These are phyloP conservation scores for Amphiprion ocellaris DNA, from an alignment of 2,113 vertebrate genomes.

Conservation along the genomic window DNA sequence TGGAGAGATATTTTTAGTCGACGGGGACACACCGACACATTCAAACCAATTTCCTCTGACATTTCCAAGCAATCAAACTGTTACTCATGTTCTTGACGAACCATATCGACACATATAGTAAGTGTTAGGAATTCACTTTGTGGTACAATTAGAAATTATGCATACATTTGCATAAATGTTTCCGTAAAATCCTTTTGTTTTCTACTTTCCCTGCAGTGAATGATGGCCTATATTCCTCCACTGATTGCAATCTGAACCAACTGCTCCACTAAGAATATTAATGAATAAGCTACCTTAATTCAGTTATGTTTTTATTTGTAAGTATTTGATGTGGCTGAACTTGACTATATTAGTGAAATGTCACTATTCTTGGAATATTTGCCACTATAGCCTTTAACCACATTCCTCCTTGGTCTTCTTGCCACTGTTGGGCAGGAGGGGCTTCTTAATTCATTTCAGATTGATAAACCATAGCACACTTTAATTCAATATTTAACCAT, in stretches of 20 bases:
- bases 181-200: conserved; percentile 70
- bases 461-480: not conserved
- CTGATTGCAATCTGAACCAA: conserved; percentile 66
- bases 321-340: conserved; percentile 10
- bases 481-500: conserved; percentile 27
- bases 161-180: conserved; percentile 79
- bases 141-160: conserved; percentile 62
- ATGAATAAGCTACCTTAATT: conserved; percentile 29
- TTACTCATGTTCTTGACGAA: conserved; percentile 47
- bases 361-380: conserved; percentile 48
- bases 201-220: conserved; percentile 71
- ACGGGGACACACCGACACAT: conserved; percentile 8
- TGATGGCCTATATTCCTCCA: conserved; percentile 67
- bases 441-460: conserved; percentile 9
- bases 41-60: conserved; percentile 53
- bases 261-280: conserved; percentile 28
- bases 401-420: not conserved
- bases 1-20: conserved; percentile 31
- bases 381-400: conserved; percentile 24
- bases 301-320: conserved; percentile 28
- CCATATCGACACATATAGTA: conserved; percentile 42
- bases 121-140: conserved; percentile 58
- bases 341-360: conserved; percentile 46
- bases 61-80: conserved; percentile 59
- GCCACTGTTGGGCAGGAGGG: not conserved